Conservation (phyloP, 2,113 vertebrate species). For the Desmodus rotundus region DNA sequence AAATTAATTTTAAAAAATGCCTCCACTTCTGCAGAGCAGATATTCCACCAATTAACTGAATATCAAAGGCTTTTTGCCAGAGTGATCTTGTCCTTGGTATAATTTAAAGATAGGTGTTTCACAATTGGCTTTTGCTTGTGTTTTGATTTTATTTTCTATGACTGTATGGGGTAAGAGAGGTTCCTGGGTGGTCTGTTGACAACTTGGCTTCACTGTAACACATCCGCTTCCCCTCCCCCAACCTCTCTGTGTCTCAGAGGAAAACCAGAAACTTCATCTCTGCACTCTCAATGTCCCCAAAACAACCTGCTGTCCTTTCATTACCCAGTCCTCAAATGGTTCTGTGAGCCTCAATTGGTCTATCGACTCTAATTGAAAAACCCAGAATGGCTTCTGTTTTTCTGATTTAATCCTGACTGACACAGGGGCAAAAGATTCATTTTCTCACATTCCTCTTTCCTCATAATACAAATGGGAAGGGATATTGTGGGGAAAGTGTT, state of each 20-base stretch:
- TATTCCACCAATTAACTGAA: not conserved
- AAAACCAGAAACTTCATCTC: not conserved
- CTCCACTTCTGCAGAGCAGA: not conserved
- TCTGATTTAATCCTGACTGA: not conserved
- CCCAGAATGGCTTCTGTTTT: not conserved
- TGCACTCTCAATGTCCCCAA: not conserved
- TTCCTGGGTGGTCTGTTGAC: not conserved
- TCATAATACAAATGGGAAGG: not conserved
- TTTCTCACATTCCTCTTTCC: not conserved
- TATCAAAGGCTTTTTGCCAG: not conserved
- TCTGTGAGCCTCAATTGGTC: not conserved
- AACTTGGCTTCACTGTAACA: not conserved
- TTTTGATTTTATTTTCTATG: not conserved
- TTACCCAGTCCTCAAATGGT: not conserved
- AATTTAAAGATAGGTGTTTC: not conserved
- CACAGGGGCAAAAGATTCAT: not conserved
- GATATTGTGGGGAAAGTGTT: not conserved
- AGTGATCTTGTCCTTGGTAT: not conserved
- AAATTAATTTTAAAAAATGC: not conserved
- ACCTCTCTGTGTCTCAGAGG: not conserved
- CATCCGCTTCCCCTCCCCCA: rapidly evolving
- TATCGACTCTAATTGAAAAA: not conserved
- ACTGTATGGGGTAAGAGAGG: not conserved
- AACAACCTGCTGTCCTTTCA: not conserved
- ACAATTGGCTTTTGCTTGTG: not conserved